Evolutionary conservation across 2,888 invertebrate genomes (phyloP), one percentile per base, ranked within the genome.

Genomic region (Brassicogethes aeneus): DNA sequence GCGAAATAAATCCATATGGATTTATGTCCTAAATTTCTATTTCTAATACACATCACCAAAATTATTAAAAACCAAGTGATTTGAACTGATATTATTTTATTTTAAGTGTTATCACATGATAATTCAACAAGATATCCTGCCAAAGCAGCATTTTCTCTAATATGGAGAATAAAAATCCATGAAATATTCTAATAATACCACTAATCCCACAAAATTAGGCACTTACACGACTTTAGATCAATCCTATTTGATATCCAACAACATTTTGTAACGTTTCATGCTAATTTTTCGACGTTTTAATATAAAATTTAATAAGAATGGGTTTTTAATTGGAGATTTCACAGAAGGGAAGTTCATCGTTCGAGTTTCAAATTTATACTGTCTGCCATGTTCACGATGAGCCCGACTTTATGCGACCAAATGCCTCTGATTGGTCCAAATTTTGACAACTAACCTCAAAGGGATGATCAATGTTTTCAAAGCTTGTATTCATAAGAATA

Each of bases 301-400:
- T 43, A 49, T 44, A 54, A 51, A 59, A 58, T 54, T 53, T 37
- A 46, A 48, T 48, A 55, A 59, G 61, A 59, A 56, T 55, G 44
- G 51, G 48, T 57, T 60, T 61, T 62, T 59, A 59, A 61, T 55
- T 58, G 54, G 57, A 59, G 64, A 60, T 64, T 68, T 70, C 74
- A 76, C 79, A 77, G 81, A 82, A 80, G 85, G 84, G 85, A 81
- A 82, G 78, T 77, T 79, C 85, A 85, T 86, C 78, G 76, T 80
- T 71, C 78, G 77, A 80, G 78, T 79, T 80, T 84, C 85, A 87
- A 85, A 88, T 92, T 85, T 92, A 92, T 92, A 93, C 89, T 92
- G 90, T 84, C 88, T 86, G 87, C 88, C 87, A 89, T 88, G 80
- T 85, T 86, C 85, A 79, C 76, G 79, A 78, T 77, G 80, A 80